Percentiles rank a stretch among this genome's conserved stretches.
Evolutionary conservation across 1,140 invertebrate genomes (phyloP).

Genomic region (Drosophila ficusphila): DNA sequence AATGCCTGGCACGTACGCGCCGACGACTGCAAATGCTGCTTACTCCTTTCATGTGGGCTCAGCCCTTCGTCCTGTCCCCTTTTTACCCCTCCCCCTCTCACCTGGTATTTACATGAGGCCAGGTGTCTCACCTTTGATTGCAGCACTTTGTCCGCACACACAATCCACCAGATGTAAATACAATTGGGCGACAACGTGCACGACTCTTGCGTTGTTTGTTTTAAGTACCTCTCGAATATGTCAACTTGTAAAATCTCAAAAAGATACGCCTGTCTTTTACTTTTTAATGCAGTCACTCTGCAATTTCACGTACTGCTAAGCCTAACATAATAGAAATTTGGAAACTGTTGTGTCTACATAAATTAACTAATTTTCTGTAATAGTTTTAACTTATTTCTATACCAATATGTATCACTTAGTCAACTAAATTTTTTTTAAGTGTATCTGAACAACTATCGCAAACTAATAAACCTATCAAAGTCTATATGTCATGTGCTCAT

Average conservation of each 20-base stretch:
- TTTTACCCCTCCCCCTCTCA: conserved; percentile 1
- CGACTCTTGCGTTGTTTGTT: conserved; percentile 31
- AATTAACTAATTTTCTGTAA: too few relatives aligned
- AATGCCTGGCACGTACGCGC: conserved; percentile 61
- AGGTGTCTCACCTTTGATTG: conserved; percentile 64
- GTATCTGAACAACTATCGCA: background rate
- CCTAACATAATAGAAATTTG: background rate
- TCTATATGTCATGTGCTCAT: conserved; percentile 6
- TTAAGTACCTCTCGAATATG: conserved; percentile 14
- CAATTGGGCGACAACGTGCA: conserved; percentile 59
- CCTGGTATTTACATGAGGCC: conserved; percentile 43
- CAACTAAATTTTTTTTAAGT: background rate
- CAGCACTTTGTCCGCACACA: conserved; percentile 59
- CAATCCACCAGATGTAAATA: conserved; percentile 59
- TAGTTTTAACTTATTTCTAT: too few relatives aligned
- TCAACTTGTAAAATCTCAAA: background rate
- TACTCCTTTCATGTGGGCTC: conserved; percentile 68
- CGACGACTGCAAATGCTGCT: conserved; percentile 48
- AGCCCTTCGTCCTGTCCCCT: background rate
- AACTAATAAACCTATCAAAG: background rate
- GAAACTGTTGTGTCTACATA: too few relatives aligned
- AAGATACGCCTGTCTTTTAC: background rate
- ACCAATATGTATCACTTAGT: too few relatives aligned
- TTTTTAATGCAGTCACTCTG: background rate
- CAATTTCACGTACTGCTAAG: too few relatives aligned